Base-by-base conservation (phyloP, 2,797 vertebrate genomes). In the Helostoma temminkii region DNA sequence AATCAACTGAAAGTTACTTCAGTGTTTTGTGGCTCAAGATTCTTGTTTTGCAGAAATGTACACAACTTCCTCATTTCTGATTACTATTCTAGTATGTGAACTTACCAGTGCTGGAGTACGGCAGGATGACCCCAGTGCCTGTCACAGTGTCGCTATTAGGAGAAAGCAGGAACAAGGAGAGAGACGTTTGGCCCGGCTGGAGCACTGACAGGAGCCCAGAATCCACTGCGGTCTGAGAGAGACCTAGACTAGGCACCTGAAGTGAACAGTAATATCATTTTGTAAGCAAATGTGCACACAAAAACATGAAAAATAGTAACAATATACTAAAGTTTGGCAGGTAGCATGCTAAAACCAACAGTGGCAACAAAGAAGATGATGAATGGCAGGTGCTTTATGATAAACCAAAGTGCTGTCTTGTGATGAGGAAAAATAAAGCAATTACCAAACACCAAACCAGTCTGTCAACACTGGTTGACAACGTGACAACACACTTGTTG, bases 151-250 rank as follows among this genome's bases (percentile, higher is more conserved):
- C 83, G 0, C 78, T 25, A 0, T 73, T 84, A 0, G 82, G 58
- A 0, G 96, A 89, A 0, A 84, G 77, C 73, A 99, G 84, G 80
- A 95, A 95, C 95, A 96, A 94, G 0, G 92, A 93, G 26, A 96
- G 93, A 15, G 88, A 7, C 0, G 37, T 93, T 80, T 98, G 96
- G 19, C 84, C 70, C 0, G 87, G 94, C 19, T 39, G 67, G 2
- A 99, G 95, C 26, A 88, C 6, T 1, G 93, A 95, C 79, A 98
- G 88, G 56, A 99, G 90, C 2, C 97, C 97, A 0, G 62, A 80
- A 87, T 97, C 96, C 9, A 68, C 84, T 2, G 95, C 95, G 0
- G 91, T 94, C 71, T 88, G 89, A 0, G 95, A 96, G 18, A 58
- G 81, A 50, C 91, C 93, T 1, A 39, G 53, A 1, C 37, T 86